Percentiles rank a stretch among this genome's conserved stretches.
Evolutionary conservation across 2,888 invertebrate species (phyloP).

Genomic region (Ganaspis brasiliensis): DNA sequence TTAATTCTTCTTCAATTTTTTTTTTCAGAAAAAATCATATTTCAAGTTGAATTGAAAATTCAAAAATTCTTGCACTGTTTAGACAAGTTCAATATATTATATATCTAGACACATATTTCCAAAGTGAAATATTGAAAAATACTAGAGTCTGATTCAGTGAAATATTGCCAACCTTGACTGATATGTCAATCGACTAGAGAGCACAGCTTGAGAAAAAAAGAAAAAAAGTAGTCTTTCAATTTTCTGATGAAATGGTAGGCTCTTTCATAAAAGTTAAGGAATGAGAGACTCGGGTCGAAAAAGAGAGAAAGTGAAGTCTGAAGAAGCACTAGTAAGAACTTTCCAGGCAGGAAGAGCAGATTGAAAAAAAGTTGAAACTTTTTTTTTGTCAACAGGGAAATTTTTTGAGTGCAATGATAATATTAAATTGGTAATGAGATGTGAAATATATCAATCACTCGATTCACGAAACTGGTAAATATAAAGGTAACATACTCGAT

Average conservation of each 20-base stretch:
- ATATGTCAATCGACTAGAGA: constrained; percentile 40
- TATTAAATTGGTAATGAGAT: no score
- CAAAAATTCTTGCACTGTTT: no score
- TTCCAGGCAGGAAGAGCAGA: constrained; percentile 41
- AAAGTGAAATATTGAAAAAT: not conserved
- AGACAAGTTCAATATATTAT: no score
- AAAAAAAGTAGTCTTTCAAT: constrained; percentile 46
- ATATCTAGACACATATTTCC: no score
- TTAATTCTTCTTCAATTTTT: no score
- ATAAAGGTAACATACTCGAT: no score
- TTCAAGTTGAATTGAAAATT: no score
- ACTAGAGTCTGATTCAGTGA: not conserved
- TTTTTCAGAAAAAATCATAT: no score
- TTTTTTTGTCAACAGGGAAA: no score
- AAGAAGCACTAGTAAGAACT: constrained; percentile 31
- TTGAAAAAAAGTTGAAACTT: not conserved
- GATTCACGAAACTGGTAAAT: no score
- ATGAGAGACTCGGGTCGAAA: constrained; percentile 46
- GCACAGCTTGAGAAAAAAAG: constrained; percentile 32
- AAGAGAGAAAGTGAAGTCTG: constrained; percentile 46
- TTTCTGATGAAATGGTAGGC: constrained; percentile 49
- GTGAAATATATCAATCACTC: no score
- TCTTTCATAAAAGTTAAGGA: constrained; percentile 68
- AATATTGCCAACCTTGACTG: constrained; percentile 29
- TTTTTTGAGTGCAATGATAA: no score